phyloP scores from a whole-genome alignment of 1,140 invertebrate genomes.

The Sarcophaga peregrina region DNA sequence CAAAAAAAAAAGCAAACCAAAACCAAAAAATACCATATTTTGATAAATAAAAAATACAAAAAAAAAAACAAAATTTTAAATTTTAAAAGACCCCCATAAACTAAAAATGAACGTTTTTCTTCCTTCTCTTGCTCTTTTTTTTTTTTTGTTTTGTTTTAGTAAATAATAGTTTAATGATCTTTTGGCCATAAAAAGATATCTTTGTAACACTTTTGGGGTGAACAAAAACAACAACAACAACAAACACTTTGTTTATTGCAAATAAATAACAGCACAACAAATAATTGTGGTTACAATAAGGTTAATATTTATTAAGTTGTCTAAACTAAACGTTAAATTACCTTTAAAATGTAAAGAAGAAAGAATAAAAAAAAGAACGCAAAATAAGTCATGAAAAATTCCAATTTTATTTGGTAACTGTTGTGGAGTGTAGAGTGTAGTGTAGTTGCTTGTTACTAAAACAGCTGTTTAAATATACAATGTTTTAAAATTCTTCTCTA shows the following conservation, averaged over 20 bases:
- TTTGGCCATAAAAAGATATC: slow-evolving; percentile 16
- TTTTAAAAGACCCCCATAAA: no score
- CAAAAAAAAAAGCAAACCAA: no score
- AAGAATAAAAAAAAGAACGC: no score
- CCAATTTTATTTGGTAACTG: not conserved
- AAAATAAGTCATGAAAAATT: not conserved
- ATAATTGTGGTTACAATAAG: slow-evolving; percentile 22
- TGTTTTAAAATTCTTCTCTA: no score
- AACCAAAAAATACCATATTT: no score
- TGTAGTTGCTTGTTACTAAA: not conserved
- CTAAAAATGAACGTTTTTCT: no score
- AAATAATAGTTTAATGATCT: slow-evolving; percentile 27
- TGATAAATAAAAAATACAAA: no score
- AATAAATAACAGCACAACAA: not conserved
- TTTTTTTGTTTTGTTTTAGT: slow-evolving; percentile 1
- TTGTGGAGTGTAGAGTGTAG: no score
- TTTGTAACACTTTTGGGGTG: not conserved
- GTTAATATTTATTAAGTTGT: slow-evolving; percentile 25
- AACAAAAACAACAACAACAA: no score
- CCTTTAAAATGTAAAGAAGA: no score
- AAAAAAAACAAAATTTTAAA: no score
- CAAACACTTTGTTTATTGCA: not conserved
- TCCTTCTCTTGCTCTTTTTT: no score
- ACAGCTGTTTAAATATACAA: slow-evolving; percentile 1
- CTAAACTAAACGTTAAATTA: not conserved